These are phyloP conservation scores for Carapus acus DNA, from an alignment of 2,797 vertebrate genomes.

Conservation along the genomic window DNA sequence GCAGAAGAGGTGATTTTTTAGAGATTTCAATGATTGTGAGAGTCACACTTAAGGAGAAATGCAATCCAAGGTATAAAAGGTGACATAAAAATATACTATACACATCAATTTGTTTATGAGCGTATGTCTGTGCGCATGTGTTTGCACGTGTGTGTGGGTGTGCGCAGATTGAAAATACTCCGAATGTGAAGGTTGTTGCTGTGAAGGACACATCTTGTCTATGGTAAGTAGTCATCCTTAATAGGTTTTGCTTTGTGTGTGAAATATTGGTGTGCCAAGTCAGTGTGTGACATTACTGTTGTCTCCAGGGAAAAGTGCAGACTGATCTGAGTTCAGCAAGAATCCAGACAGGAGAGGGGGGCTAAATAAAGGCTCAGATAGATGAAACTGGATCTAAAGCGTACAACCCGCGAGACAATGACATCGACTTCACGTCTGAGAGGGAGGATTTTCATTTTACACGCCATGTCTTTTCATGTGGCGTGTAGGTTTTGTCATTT, in stretches of 20 bases:
- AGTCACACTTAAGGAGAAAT: too few species aligned
- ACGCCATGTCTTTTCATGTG: conserved; percentile 9
- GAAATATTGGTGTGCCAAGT: conserved; percentile 90
- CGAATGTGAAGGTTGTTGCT: conserved; percentile 80
- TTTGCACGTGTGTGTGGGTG: conserved; percentile 30
- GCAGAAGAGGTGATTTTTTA: too few species aligned
- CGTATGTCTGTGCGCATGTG: conserved; percentile 12
- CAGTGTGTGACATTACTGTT: conserved; percentile 90
- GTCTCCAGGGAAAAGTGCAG: conserved; percentile 84
- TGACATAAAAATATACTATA: too few species aligned
- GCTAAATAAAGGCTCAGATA: conserved; percentile 79
- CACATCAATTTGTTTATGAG: conserved; percentile 30
- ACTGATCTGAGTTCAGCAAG: conserved; percentile 78
- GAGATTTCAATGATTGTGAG: too few species aligned
- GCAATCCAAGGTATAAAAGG: too few species aligned
- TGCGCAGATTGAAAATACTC: conserved; percentile 59
- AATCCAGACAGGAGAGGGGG: conserved; percentile 66
- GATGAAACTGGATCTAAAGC: conserved; percentile 67
- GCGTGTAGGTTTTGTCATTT: too few species aligned
- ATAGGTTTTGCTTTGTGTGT: conserved; percentile 90
- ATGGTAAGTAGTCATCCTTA: conserved; percentile 94
- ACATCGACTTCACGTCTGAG: conserved; percentile 50
- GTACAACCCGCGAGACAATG: conserved; percentile 63
- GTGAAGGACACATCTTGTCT: conserved; percentile 93
- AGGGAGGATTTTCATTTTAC: conserved; percentile 48